Evolutionary conservation across 2,888 invertebrate genomes (phyloP).

Genomic region (Lobophora halterata): DNA sequence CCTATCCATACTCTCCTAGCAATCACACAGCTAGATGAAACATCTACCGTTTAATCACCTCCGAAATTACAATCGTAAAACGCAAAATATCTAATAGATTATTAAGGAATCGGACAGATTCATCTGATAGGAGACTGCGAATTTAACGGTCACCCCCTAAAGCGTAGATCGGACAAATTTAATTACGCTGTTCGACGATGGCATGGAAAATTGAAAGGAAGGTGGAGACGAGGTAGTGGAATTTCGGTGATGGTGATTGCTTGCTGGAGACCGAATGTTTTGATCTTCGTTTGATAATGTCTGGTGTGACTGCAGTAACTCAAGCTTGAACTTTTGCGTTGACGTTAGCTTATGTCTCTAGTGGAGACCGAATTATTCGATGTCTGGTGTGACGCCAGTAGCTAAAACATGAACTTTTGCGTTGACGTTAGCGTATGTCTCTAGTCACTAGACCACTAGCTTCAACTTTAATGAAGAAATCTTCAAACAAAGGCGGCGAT

Average conservation of each 20-base stretch:
- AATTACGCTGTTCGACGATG: constrained; percentile 73
- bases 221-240: constrained; percentile 37
- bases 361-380: no score
- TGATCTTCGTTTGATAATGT: no score
- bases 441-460: no score
- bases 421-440: no score
- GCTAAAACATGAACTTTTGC: no score
- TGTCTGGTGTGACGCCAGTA: no score
- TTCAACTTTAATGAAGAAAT: no score
- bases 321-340: no score
- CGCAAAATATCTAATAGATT: constrained; percentile 26
- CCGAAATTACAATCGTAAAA: constrained; percentile 25
- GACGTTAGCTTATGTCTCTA: no score
- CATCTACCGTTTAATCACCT: constrained; percentile 23
- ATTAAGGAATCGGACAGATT: constrained; percentile 30
- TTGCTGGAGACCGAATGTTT: no score
- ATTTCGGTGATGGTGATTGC: constrained; percentile 8
- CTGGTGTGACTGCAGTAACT: no score
- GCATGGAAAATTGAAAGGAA: constrained; percentile 71
- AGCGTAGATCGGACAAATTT: constrained; percentile 61
- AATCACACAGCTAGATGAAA: constrained; percentile 10
- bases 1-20: no score
- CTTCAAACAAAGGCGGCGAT: constrained; percentile 7
- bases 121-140: constrained; percentile 40
- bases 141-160: constrained; percentile 41